Evolutionary conservation across 2,888 invertebrate species (phyloP).

Genomic region (Cheilosia urbana): DNA sequence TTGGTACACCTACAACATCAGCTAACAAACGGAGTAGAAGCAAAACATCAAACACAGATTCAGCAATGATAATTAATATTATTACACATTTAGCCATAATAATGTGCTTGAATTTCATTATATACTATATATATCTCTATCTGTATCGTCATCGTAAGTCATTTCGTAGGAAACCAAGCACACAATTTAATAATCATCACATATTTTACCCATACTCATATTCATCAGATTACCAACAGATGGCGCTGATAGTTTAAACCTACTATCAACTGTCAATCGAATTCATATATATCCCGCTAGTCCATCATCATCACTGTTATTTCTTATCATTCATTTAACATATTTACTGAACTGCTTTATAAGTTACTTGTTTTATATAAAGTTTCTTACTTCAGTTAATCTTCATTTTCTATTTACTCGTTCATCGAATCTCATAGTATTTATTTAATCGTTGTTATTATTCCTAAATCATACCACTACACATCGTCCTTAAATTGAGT

Average conservation of each 20-base stretch:
- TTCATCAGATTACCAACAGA: slow-evolving; percentile 33
- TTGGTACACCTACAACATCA: slow-evolving; percentile 72
- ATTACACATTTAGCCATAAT: slow-evolving; percentile 75
- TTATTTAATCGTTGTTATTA: slow-evolving; percentile 45
- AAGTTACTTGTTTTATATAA: slow-evolving; percentile 36
- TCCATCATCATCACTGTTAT: slow-evolving; percentile 39
- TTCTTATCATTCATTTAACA: slow-evolving; percentile 20
- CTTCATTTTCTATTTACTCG: slow-evolving; percentile 4
- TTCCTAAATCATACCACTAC: slow-evolving; percentile 47
- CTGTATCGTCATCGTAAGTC: slow-evolving; percentile 84
- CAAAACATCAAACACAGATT: slow-evolving; percentile 67
- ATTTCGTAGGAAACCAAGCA: slow-evolving; percentile 82
- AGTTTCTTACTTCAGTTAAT: slow-evolving; percentile 16
- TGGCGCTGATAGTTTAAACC: slow-evolving; percentile 39
- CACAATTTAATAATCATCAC: slow-evolving; percentile 70
- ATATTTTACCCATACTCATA: slow-evolving; percentile 54
- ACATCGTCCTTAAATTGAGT: slow-evolving; percentile 67
- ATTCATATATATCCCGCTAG: slow-evolving; percentile 11
- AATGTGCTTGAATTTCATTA: slow-evolving; percentile 79
- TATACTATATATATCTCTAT: slow-evolving; percentile 82
- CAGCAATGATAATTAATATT: slow-evolving; percentile 66
- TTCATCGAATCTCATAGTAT: slow-evolving; percentile 32
- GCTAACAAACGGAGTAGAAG: slow-evolving; percentile 61
- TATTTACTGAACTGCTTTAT: slow-evolving; percentile 9
- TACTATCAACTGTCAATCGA: slow-evolving; percentile 2